Evolutionary conservation across 92 coral and sea anemone species (phyloP).

Genomic region (Epizoanthus fatuus): DNA sequence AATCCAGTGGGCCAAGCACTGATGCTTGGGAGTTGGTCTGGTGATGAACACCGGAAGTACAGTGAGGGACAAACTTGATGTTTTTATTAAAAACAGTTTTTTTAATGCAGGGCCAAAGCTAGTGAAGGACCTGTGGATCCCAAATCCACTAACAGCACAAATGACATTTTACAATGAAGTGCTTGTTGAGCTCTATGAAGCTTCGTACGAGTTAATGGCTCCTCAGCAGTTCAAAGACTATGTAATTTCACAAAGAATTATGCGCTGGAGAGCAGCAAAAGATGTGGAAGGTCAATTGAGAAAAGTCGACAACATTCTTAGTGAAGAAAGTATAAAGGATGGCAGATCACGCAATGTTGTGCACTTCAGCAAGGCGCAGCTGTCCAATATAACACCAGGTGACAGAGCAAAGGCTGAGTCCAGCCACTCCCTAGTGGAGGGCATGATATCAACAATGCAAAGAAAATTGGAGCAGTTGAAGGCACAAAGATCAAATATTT

Average conservation of each 20-base stretch:
- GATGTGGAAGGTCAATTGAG: conserved; percentile 8
- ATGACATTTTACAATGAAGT: conserved; percentile 14
- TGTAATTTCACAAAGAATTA: conserved; percentile 20
- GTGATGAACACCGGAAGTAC: too few species aligned
- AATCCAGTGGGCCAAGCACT: too few species aligned
- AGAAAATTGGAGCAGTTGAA: not conserved
- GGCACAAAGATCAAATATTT: conserved; percentile 26
- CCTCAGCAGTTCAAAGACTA: conserved; percentile 29
- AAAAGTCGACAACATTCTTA: conserved; percentile 7
- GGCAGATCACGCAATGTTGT: conserved; percentile 22
- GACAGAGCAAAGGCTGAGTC: conserved; percentile 43
- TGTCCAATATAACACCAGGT: not conserved
- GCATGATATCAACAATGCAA: not conserved
- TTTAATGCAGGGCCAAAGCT: conserved; percentile 11
- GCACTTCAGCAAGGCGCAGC: conserved; percentile 7
- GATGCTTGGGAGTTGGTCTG: too few species aligned
- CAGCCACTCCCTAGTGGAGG: conserved; percentile 13
- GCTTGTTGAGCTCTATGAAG: conserved; percentile 6
- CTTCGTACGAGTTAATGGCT: conserved; percentile 10
- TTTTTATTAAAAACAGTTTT: not conserved
- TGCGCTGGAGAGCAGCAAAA: conserved; percentile 26
- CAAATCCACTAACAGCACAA: conserved; percentile 35
- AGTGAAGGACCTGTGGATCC: conserved; percentile 53
- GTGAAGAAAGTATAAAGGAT: conserved; percentile 36
- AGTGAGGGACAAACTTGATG: not conserved